Base-by-base conservation (phyloP, 1,140 invertebrate genomes). In the Ditylenchus dipsaci region DNA sequence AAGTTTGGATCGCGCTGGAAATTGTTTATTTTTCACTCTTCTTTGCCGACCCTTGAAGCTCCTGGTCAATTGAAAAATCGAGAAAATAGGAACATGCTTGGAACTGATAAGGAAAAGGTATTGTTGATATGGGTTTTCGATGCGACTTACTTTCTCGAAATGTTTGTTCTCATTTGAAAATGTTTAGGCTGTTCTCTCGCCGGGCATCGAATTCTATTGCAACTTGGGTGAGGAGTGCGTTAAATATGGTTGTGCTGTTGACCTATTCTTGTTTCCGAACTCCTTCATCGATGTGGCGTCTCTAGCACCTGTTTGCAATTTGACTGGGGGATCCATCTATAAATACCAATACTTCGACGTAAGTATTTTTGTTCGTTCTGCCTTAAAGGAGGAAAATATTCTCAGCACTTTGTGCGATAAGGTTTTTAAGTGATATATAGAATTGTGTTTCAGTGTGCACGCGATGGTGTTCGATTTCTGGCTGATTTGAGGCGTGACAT, bases 281-380 rank as follows among this genome's bases (percentile, higher is more conserved):
- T 88, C 92, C 1, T 97, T 94, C 83, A 88, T 95, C 59, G 95
- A 98, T 84, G 85, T 95, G 21, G 92, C 94, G 42, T 95, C 93
- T 0, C 89, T 97, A 75, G 90, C 91, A 17, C 94, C 97, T 86
- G 88, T 97, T 61, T 86, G 89, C n/a, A 85, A 91, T 43, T 85
- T 96, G n/a, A 93, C 92, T 11, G 92, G 94, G 29, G 95, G 95
- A 21, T 89, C 91, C 84, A 86, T 95, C 62, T 93, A 91, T 83
- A 97, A 97, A 84, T 98, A 97, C 83, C 95, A 92, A 8, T 97
- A 96, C 85, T 98, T 97, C 86, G 91, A 93, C 85, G 91, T 79
- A 11, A 38, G 11, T 5, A 5, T 38, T 38, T 38, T 11, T 11
- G 33, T 38, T 11, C 11, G 11, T 38, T 38, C 33, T 5, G 33